These are phyloP conservation scores for Chrysina gloriosa DNA, from an alignment of 2,888 invertebrate genomes.

Conservation along the genomic window DNA sequence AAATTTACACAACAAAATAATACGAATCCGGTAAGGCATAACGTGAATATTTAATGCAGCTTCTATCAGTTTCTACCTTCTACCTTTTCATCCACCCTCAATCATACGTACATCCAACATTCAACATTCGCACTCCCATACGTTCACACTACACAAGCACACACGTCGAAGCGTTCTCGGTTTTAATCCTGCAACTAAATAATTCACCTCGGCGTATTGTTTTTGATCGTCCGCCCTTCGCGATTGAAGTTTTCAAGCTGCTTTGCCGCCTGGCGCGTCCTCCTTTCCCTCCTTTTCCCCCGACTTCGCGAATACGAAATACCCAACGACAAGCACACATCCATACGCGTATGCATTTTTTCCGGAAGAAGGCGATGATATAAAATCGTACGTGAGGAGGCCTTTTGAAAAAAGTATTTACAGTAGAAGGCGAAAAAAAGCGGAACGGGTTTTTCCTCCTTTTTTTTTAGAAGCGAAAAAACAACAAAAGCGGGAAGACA, in stretches of 20 bases:
- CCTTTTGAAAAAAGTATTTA: neutral
- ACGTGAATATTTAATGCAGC: neutral
- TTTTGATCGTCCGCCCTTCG: slow-evolving; percentile 28
- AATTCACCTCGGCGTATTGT: slow-evolving; percentile 29
- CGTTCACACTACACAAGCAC: neutral
- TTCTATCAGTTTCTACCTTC: neutral
- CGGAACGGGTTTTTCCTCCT: neutral
- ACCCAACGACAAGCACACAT: neutral
- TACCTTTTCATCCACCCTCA: neutral
- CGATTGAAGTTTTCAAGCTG: slow-evolving; percentile 17
- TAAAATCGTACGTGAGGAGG: neutral
- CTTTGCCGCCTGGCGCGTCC: neutral
- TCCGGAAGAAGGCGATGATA: neutral
- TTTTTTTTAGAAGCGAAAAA: neutral
- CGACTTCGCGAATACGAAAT: neutral
- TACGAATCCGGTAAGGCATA: neutral
- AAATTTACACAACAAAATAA: neutral
- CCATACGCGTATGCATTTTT: slow-evolving; percentile 11
- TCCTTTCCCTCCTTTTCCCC: neutral
- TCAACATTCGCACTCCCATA: neutral
- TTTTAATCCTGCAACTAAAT: slow-evolving; percentile 30
- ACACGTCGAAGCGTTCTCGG: neutral
- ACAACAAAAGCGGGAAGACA: slow-evolving; percentile 54
- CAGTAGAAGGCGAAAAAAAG: neutral
- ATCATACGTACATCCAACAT: slow-evolving; percentile 5